phyloP scores from a whole-genome alignment of 2,888 invertebrate species.

The Mantis religiosa region DNA sequence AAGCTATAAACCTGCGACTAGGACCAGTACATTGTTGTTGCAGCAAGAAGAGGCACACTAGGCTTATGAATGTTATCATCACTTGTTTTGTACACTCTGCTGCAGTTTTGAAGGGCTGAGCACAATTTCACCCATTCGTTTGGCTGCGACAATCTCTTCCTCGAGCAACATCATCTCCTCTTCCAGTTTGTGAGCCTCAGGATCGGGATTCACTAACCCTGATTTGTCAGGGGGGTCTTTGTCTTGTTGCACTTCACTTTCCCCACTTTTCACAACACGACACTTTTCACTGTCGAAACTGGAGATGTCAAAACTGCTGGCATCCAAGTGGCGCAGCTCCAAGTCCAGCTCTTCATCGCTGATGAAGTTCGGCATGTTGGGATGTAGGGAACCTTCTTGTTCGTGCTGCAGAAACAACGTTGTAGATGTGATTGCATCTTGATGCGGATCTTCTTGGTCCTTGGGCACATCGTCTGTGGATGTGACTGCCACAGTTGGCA shows the following conservation, averaged over 20 bases:
- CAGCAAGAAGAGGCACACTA: background rate
- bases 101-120: constrained; percentile 61
- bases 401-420: constrained; percentile 49
- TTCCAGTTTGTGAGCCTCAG: constrained; percentile 29
- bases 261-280: background rate
- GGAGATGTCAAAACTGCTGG: constrained; percentile 12
- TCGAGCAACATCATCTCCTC: constrained; percentile 44
- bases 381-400: constrained; percentile 6
- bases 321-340: constrained; percentile 24
- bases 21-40: background rate
- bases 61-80: background rate
- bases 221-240: background rate
- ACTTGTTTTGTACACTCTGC: constrained; percentile 38
- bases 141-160: constrained; percentile 33
- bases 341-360: constrained; percentile 21
- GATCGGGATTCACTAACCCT: constrained; percentile 27
- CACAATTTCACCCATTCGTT: constrained; percentile 51
- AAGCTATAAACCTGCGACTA: background rate
- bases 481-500: background rate
- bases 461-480: background rate
- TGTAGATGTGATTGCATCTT: constrained; percentile 44
- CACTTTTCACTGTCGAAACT: constrained; percentile 6
- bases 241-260: background rate
- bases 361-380: constrained; percentile 26
- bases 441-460: constrained; percentile 20